phyloP scores from a whole-genome alignment of 2,797 vertebrate species.

The Delichon dasypus region DNA sequence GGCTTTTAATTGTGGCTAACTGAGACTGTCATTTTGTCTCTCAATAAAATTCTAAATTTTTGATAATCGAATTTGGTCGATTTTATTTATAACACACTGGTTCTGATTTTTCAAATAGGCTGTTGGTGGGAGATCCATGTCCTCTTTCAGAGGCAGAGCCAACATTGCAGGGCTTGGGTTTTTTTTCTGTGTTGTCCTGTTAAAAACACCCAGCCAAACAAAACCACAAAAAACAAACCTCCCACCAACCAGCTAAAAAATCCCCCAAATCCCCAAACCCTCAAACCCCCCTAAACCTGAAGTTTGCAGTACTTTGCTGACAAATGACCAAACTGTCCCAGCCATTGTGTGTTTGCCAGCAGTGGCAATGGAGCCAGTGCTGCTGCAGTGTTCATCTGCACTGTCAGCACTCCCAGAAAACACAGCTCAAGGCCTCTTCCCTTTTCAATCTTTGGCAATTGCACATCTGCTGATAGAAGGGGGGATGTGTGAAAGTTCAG shows the following conservation, averaged over 20 bases:
- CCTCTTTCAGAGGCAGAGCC: not conserved
- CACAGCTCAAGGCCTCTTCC: not conserved
- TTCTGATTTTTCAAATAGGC: not conserved
- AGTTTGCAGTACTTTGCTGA: not conserved
- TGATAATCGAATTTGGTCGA: no score
- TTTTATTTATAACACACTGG: no score
- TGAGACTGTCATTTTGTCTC: no score
- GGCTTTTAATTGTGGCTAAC: no score
- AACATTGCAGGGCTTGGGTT: not conserved
- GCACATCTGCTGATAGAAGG: not conserved
- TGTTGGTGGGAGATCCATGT: not conserved
- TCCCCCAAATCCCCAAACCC: accelerated
- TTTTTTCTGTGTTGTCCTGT: not conserved
- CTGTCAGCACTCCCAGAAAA: not conserved
- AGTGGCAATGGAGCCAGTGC: not conserved
- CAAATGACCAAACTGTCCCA: not conserved
- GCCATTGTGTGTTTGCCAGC: not conserved
- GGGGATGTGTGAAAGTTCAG: constrained; percentile 19
- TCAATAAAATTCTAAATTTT: no score
- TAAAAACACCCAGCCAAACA: not conserved
- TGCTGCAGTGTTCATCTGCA: not conserved
- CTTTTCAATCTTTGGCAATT: not conserved
- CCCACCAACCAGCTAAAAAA: no score
- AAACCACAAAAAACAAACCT: not conserved
- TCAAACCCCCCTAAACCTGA: not conserved